Base-by-base conservation (phyloP, 1,140 invertebrate species). In the Lineus longissimus region DNA sequence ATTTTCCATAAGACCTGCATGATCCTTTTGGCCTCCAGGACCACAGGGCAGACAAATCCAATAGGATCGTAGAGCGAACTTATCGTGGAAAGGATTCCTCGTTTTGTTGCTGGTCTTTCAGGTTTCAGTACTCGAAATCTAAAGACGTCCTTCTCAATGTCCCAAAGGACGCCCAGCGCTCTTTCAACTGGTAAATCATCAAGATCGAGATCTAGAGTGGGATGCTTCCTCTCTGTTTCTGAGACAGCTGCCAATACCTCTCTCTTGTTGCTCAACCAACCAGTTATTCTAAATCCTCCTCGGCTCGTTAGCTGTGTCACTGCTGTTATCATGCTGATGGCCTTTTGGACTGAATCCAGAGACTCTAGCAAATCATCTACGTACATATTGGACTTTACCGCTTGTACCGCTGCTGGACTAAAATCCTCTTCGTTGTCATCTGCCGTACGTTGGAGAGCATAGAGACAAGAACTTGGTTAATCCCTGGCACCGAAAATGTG, bases 351-450 rank as follows among this genome's bases (percentile, higher is more conserved):
- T 29, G 23, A 27, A 17, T n/a, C 36, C n/a, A 55, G 2, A n/a
- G 55, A 63, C 30, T 61, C 64, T 41, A 69, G 27, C 22, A 59
- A 61, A 51, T 69, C 64, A 59, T 69, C 64, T 0, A 69, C 55
- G 45, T 69, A 67, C 40, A 69, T 64, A 41, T 63, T 55, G 15
- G 43, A 51, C 17, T 36, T 4, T 4, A 66, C 43, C 0, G 61
- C 61, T 4, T 67, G 36, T 36, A 41, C 17, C 1, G 61, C 58
- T 11, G 25, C 19, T 7, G 9, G 13, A n/a, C n/a, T 9, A 62
- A 40, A 69, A 2, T 60, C 9, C 2, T 36, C 23, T 41, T 19
- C 11, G 31, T 58, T 55, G 7, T 61, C 54, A 17, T 60, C 40
- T 19, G 51, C 67, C 41, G 62, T 62, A 9, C 31, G n/a, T 22